These are phyloP conservation scores for Spheniscus humboldti DNA, from an alignment of 2,797 vertebrate genomes.

Conservation along the genomic window DNA sequence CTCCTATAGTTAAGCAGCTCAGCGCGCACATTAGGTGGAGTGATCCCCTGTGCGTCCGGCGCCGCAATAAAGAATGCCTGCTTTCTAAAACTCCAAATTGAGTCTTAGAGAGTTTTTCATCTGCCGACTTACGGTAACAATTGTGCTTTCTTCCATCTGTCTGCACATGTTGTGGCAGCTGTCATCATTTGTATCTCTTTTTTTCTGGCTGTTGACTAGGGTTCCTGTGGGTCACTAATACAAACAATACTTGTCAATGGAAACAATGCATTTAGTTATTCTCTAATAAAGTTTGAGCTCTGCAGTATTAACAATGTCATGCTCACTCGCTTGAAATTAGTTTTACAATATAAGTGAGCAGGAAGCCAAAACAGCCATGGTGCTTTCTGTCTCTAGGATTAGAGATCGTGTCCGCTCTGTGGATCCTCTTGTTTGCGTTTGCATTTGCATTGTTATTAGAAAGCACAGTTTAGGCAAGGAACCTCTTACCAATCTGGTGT, in stretches of 20 bases:
- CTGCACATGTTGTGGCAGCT: background rate
- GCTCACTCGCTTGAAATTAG: background rate
- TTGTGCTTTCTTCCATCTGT: slow-evolving; percentile 13
- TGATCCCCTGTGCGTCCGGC: too few relatives aligned
- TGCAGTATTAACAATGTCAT: background rate
- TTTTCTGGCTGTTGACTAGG: slow-evolving; percentile 7
- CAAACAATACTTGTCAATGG: slow-evolving; percentile 19
- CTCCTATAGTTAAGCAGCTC: too few relatives aligned
- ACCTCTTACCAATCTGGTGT: background rate
- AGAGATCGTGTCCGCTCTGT: background rate
- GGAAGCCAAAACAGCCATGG: background rate
- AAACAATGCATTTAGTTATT: slow-evolving; percentile 1
- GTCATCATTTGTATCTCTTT: background rate
- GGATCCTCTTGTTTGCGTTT: background rate
- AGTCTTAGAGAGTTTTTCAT: too few relatives aligned
- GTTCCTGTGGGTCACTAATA: background rate
- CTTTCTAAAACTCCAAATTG: too few relatives aligned
- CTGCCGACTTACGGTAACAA: too few relatives aligned
- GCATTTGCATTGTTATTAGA: background rate
- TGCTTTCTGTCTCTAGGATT: background rate
- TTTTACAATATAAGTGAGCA: background rate
- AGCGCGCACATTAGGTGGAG: too few relatives aligned
- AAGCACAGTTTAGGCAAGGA: background rate
- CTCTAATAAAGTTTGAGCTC: slow-evolving; percentile 21
- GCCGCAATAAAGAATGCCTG: too few relatives aligned